These are phyloP conservation scores for Garrulus glandarius DNA, from an alignment of 2,797 vertebrate genomes.

Conservation along the genomic window DNA sequence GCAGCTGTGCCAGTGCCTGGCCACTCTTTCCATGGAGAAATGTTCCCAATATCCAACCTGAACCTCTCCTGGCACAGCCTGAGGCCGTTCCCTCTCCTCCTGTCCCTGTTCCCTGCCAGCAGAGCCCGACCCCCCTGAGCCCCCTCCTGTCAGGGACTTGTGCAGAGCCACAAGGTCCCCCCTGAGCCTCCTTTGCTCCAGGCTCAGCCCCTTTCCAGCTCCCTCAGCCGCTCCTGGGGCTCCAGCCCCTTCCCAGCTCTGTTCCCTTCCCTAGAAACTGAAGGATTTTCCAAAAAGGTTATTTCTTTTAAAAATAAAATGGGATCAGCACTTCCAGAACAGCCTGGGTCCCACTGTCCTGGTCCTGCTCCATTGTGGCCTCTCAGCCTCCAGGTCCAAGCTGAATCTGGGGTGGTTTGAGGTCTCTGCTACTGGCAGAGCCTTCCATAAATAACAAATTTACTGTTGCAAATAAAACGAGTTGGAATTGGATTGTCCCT, in stretches of 20 bases:
- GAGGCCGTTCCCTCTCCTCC: not conserved
- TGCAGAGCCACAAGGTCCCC: not conserved
- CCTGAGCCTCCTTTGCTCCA: not conserved
- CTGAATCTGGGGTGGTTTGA: not conserved
- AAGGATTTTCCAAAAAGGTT: rapidly evolving
- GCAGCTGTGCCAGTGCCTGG: not conserved
- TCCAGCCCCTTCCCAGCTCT: not conserved
- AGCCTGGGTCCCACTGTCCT: rapidly evolving
- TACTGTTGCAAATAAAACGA: not conserved
- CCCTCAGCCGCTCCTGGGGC: not conserved
- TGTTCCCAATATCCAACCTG: rapidly evolving
- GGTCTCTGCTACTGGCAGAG: not conserved
- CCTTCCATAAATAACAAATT: not conserved
- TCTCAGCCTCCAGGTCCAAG: not conserved
- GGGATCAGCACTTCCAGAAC: not conserved
- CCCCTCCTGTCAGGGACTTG: not conserved
- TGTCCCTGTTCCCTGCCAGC: not conserved
- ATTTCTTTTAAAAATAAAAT: not conserved
- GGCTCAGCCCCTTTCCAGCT: not conserved
- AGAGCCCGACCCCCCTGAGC: not conserved
- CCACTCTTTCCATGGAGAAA: rapidly evolving
- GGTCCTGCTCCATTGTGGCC: rapidly evolving
- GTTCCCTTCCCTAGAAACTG: rapidly evolving
- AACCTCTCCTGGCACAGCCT: not conserved
- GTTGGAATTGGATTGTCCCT: not conserved